phyloP scores from a whole-genome alignment of 1,140 invertebrate genomes.

The Drosophila aff. region DNA sequence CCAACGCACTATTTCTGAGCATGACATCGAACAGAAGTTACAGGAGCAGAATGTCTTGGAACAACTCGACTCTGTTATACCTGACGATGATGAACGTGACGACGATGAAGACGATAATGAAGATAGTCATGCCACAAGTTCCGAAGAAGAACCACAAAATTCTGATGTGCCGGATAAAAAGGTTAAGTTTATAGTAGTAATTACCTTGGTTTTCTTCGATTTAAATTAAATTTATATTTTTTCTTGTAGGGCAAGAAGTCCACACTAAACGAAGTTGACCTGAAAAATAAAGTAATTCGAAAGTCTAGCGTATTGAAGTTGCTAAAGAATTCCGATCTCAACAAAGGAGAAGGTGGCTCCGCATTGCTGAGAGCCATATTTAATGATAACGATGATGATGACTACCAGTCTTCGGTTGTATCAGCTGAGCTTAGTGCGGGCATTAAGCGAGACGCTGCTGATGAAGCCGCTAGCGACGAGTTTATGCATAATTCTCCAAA shows the following conservation, averaged over 20 bases:
- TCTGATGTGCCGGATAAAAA: constrained; percentile 8
- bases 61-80: constrained; percentile 63
- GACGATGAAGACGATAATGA: constrained; percentile 45
- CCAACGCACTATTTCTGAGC: constrained; percentile 42
- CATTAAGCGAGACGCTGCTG: constrained; percentile 20
- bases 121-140: constrained; percentile 4
- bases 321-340: constrained; percentile 82
- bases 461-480: constrained; percentile 45
- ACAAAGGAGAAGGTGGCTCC: constrained; percentile 66
- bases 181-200: constrained; percentile 25
- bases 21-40: constrained; percentile 64
- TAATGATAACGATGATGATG: constrained; percentile 57
- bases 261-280: constrained; percentile 36
- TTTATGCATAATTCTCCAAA: constrained; percentile 57
- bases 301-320: constrained; percentile 74
- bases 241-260: constrained; percentile 41
- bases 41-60: constrained; percentile 69
- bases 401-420: not conserved
- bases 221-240: not conserved
- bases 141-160: constrained; percentile 20
- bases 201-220: not conserved
- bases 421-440: constrained; percentile 10
- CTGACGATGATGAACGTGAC: constrained; percentile 27
- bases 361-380: constrained; percentile 80
- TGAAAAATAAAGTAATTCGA: constrained; percentile 59